Evolutionary conservation across 2,888 invertebrate species (phyloP), one percentile per base, ranked within the genome.

Genomic region (Scaptomyza cyrtandrae): DNA sequence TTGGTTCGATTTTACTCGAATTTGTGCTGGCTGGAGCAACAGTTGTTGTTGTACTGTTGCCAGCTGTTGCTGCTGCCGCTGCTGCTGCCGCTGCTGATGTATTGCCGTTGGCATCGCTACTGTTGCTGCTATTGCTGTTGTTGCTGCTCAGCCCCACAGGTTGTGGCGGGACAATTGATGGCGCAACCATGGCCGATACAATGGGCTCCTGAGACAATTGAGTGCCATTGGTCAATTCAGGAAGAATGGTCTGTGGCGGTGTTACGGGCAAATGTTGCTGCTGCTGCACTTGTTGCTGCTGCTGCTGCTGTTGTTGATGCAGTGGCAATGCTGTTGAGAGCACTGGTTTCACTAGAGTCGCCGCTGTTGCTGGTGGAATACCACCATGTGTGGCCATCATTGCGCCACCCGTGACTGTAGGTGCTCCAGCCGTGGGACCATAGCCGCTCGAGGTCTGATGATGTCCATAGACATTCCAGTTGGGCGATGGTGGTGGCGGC

Each of bases 1-100:
- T 94, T 0, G 96, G 96, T 83, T 96, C 96, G 0, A 95, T 94
- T 88, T 95, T 95, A 0, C 95, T 95, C 10, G 94, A 63, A 41
- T 89, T 90, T 4, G 74, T 82, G 56, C 78, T 89, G 48, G 78
- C 75, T 0, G 89, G 50, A 6, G 75, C 62, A 16, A 80, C 63
- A 24, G 78, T 71, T 45, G 89, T 72, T 44, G 70, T 44, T 56
- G 71, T 48, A 58, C 69, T 70, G 56, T 50, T 65, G 64, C 50
- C 66, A 39, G 52, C 52, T 27, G 27, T 24, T 11, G 35, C 33
- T 49, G 49, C 49, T 4, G 61, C 46, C 57, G 44, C 57, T 44
- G 53, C 62, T 31, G 58, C 35, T 66, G 16, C 44, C 59, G 19
- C 62, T 68, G 27, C n/a, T 3, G 61, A 6, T 7, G 62, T 37